Conservation (phyloP, 2,888 invertebrate genomes). For the Rhagium mordax region DNA sequence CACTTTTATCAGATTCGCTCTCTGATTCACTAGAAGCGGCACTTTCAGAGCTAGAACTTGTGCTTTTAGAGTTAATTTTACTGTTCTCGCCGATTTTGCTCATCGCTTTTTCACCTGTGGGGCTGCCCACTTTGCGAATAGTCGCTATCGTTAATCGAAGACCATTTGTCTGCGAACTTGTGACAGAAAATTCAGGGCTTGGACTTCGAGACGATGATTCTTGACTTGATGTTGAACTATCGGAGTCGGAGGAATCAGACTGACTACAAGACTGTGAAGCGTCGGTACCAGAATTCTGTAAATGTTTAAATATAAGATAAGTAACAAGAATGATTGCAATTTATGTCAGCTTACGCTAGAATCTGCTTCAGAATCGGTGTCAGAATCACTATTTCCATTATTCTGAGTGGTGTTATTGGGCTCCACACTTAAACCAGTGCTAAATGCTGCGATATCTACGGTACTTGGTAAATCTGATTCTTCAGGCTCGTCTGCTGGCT, state of each 20-base stretch:
- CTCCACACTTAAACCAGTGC: constrained; percentile 69
- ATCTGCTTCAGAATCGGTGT: constrained; percentile 74
- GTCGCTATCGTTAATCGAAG: constrained; percentile 77
- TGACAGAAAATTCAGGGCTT: constrained; percentile 75
- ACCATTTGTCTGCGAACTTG: constrained; percentile 75
- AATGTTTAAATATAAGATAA: constrained; percentile 4
- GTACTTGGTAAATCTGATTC: constrained; percentile 77
- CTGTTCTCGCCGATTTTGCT: constrained; percentile 63
- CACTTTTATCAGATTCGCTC: constrained; percentile 50
- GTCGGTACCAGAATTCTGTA: constrained; percentile 71
- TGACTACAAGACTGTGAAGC: constrained; percentile 68
- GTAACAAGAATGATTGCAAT: not conserved
- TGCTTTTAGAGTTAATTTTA: constrained; percentile 60
- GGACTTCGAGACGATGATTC: constrained; percentile 66
- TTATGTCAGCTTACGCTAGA: constrained; percentile 67
- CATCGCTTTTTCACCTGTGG: constrained; percentile 65
- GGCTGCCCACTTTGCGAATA: constrained; percentile 71
- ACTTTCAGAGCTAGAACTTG: constrained; percentile 71
- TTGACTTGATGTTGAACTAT: constrained; percentile 67
- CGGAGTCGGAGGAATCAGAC: constrained; percentile 68
- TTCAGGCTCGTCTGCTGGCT: constrained; percentile 76
- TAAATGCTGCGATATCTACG: constrained; percentile 79
- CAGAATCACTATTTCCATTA: constrained; percentile 69
- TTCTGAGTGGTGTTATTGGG: constrained; percentile 57
- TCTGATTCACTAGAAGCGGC: constrained; percentile 70